These are phyloP conservation scores for Pedicia rivosa DNA, from an alignment of 2,888 invertebrate species.

Conservation along the genomic window DNA sequence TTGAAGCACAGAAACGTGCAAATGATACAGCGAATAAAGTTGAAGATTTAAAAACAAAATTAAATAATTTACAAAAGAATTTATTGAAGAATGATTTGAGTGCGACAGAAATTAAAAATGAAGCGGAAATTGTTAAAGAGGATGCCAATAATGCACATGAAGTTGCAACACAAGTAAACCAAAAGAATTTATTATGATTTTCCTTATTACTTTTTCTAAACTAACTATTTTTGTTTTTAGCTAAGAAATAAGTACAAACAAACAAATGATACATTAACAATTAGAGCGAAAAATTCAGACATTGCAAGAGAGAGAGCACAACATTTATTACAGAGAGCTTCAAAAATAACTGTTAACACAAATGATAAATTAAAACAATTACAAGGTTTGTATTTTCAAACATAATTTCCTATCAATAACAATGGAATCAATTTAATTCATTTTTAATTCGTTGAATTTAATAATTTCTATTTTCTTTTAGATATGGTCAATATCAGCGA, in stretches of 20 bases:
- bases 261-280: slow-evolving; percentile 53
- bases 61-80: slow-evolving; percentile 62
- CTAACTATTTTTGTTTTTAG: slow-evolving; percentile 14
- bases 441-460: too few relatives aligned
- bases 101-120: slow-evolving; percentile 63
- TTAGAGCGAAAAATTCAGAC: slow-evolving; percentile 58
- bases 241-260: slow-evolving; percentile 53
- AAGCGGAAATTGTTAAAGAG: slow-evolving; percentile 53
- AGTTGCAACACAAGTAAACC: slow-evolving; percentile 34
- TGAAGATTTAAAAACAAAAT: slow-evolving; percentile 46
- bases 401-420: neutral
- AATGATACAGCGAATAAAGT: slow-evolving; percentile 65
- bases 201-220: slow-evolving; percentile 1
- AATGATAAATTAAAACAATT: slow-evolving; percentile 56
- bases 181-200: neutral
- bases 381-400: slow-evolving; percentile 29
- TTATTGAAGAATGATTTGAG: slow-evolving; percentile 69
- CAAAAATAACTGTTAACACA: slow-evolving; percentile 65
- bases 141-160: slow-evolving; percentile 55
- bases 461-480: slow-evolving; percentile 17
- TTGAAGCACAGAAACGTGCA: slow-evolving; percentile 62
- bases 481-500: slow-evolving; percentile 43
- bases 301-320: slow-evolving; percentile 66
- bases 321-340: slow-evolving; percentile 59
- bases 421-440: neutral